A percentile compares a stretch with the other conserved stretches of the same genome.
phyloP scores from a whole-genome alignment of 2,797 vertebrate genomes.

The Thaleichthys pacificus region DNA sequence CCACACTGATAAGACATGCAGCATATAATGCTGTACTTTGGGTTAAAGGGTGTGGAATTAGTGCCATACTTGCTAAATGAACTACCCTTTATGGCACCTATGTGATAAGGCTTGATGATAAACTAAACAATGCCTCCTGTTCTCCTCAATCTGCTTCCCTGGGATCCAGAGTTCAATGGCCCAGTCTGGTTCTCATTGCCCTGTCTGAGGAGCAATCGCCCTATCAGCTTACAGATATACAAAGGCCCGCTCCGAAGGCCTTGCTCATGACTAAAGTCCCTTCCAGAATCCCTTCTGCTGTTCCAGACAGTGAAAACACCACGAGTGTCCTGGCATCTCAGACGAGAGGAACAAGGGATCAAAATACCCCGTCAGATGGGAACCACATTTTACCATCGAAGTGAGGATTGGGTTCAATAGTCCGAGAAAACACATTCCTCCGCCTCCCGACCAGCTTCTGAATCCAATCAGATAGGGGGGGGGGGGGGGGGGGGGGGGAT shows the following conservation, averaged over 20 bases:
- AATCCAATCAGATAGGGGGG: slow-evolving; percentile 55
- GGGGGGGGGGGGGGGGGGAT: no score
- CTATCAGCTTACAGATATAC: slow-evolving; percentile 40
- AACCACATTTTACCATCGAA: slow-evolving; percentile 65
- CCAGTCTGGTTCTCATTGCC: slow-evolving; percentile 55
- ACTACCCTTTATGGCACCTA: not conserved
- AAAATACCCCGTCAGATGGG: slow-evolving; percentile 60
- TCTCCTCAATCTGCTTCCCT: not conserved
- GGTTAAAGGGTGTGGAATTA: not conserved
- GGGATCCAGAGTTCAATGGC: slow-evolving; percentile 8
- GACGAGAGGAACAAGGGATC: slow-evolving; percentile 42
- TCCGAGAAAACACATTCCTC: slow-evolving; percentile 74
- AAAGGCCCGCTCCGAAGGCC: slow-evolving; percentile 43
- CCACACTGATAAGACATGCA: not conserved
- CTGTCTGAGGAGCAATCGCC: slow-evolving; percentile 34
- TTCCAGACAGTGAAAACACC: slow-evolving; percentile 73
- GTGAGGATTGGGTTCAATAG: slow-evolving; percentile 73
- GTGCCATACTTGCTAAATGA: not conserved
- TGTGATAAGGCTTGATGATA: slow-evolving; percentile 1
- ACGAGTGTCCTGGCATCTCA: slow-evolving; percentile 59
- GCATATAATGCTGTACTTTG: not conserved
- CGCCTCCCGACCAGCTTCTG: slow-evolving; percentile 49
- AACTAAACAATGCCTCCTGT: not conserved
- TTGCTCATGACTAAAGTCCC: slow-evolving; percentile 63
- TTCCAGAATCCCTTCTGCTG: slow-evolving; percentile 67